phyloP scores from a whole-genome alignment of 92 coral and sea anemone genomes.

The Ricordea florida region DNA sequence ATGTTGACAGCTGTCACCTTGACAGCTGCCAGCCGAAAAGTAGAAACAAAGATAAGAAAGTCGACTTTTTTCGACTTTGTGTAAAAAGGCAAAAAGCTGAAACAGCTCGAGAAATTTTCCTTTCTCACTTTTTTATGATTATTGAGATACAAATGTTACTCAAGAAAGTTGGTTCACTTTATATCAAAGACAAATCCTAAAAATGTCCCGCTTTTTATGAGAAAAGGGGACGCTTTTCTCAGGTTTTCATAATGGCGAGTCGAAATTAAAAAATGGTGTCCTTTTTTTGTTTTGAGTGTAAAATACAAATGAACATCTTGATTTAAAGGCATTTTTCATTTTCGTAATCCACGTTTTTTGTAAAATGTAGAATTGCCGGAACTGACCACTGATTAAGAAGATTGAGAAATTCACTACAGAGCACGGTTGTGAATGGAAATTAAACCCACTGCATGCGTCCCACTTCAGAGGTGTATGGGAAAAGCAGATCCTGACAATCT shows the following conservation, averaged over 20 bases:
- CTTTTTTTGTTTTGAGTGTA: no score
- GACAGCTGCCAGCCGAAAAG: conserved; percentile 8
- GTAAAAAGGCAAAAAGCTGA: conserved; percentile 16
- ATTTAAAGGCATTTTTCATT: no score
- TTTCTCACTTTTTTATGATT: background rate
- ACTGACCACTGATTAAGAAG: no score
- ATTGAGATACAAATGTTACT: no score
- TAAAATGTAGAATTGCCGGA: no score
- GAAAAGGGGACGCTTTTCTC: no score
- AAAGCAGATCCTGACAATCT: background rate
- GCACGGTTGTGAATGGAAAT: conserved; percentile 15
- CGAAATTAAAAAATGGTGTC: no score
- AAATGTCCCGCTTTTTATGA: no score
- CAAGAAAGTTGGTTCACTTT: background rate
- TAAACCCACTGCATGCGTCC: conserved; percentile 8
- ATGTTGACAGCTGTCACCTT: conserved; percentile 13
- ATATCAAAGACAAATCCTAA: no score
- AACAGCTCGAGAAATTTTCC: background rate
- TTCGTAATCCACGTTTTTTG: no score
- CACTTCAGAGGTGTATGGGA: background rate
- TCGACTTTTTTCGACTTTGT: conserved; percentile 4
- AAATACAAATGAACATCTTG: no score
- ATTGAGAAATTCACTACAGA: background rate
- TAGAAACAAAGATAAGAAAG: background rate
- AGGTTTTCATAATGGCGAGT: no score